Evolutionary conservation across 2,113 vertebrate genomes (phyloP).

Genomic region (Oxyruncus cristatus): DNA sequence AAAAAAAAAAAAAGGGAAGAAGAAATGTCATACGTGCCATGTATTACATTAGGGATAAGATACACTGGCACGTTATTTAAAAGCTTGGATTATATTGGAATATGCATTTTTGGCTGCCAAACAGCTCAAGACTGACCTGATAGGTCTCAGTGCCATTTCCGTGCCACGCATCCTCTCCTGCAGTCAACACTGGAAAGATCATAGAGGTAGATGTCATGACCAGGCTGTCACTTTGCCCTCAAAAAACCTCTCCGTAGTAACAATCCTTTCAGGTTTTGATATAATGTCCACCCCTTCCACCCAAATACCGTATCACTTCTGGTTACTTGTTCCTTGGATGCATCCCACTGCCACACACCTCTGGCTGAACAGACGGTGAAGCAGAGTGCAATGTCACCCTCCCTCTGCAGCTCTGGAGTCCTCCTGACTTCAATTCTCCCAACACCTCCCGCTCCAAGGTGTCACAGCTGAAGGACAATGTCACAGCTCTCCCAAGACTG

Average conservation of each 20-base stretch:
- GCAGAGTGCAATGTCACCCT: background rate
- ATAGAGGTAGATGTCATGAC: background rate
- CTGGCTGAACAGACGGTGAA: background rate
- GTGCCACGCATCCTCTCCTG: background rate
- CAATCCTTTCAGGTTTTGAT: background rate
- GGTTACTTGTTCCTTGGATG: background rate
- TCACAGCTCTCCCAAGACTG: background rate
- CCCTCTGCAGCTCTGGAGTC: background rate
- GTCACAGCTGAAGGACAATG: background rate
- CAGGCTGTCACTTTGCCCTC: background rate
- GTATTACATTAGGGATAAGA: background rate
- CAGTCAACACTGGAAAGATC: background rate
- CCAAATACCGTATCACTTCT: background rate
- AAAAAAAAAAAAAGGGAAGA: background rate
- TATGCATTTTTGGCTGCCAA: background rate
- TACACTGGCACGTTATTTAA: background rate
- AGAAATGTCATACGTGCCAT: fast-evolving
- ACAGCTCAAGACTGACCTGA: background rate
- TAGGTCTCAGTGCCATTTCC: background rate
- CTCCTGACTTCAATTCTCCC: background rate
- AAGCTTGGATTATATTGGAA: background rate
- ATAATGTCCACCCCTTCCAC: background rate
- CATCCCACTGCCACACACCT: fast-evolving
- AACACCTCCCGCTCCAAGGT: background rate
- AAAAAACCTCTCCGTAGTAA: background rate